A percentile compares a stretch with the other conserved stretches of the same genome.
Conservation (phyloP, 2,888 invertebrate genomes). For the Plebejus melissa region DNA sequence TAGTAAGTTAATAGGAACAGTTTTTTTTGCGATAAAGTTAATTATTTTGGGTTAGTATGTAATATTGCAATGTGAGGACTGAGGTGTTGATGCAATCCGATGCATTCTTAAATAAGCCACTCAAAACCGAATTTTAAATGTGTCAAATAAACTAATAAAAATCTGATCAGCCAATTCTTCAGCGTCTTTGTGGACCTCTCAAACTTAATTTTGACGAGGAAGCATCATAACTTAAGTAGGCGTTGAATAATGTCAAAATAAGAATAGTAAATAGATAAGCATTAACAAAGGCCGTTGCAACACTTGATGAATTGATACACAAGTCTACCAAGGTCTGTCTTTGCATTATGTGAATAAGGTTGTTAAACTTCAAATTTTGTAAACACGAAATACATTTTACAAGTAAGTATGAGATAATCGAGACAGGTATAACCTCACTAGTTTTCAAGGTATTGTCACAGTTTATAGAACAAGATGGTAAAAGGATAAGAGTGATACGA, state of each 20-base stretch:
- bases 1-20: too few relatives aligned
- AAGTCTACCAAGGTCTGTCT: not conserved
- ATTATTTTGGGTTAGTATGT: not conserved
- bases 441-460: not conserved
- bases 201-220: not conserved
- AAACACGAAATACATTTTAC: not conserved
- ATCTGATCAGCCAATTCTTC: not conserved
- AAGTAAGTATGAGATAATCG: not conserved
- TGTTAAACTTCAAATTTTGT: constrained; percentile 7
- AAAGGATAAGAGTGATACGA: not conserved
- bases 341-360: constrained; percentile 16
- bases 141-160: not conserved
- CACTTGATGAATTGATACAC: not conserved
- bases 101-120: not conserved
- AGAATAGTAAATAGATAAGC: not conserved
- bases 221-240: not conserved
- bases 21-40: too few relatives aligned
- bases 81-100: not conserved
- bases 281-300: not conserved
- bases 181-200: not conserved
- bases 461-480: not conserved
- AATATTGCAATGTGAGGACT: not conserved
- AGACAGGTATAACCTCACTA: not conserved
- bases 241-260: not conserved
- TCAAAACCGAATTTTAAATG: not conserved